These are phyloP conservation scores for Ctenochaetus hawaiiensis DNA, from an alignment of 2,797 vertebrate species.

Conservation along the genomic window DNA sequence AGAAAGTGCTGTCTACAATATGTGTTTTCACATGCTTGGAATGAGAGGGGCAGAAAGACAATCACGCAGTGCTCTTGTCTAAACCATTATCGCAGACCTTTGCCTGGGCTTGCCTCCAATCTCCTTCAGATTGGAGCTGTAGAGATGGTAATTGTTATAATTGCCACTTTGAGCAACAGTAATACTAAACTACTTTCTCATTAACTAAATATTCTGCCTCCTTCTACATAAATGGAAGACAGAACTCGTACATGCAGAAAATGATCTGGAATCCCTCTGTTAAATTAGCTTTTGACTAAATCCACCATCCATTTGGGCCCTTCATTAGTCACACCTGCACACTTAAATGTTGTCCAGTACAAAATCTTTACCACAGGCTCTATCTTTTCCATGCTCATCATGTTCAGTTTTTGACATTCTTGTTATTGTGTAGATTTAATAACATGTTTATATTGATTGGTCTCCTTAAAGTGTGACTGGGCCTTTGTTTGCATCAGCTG, in stretches of 20 bases:
- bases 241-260: slow-evolving; percentile 11
- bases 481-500: too few species aligned
- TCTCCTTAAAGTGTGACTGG: not conserved
- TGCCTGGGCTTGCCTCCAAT: slow-evolving; percentile 36
- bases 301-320: not conserved
- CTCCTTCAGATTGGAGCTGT: slow-evolving; percentile 44
- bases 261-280: not conserved
- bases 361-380: not conserved
- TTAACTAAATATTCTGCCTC: slow-evolving; percentile 15
- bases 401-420: not conserved
- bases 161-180: slow-evolving; percentile 47
- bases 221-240: slow-evolving; percentile 17
- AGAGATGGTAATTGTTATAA: slow-evolving; percentile 51
- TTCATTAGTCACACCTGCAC: slow-evolving; percentile 3
- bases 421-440: not conserved
- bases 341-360: not conserved
- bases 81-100: slow-evolving; percentile 54
- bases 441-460: not conserved
- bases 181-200: slow-evolving; percentile 31
- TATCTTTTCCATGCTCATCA: not conserved
- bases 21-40: slow-evolving; percentile 39
- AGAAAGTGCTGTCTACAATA: slow-evolving; percentile 18
- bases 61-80: slow-evolving; percentile 36
- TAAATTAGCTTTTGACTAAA: slow-evolving; percentile 13
- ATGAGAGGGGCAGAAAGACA: slow-evolving; percentile 38